Base-by-base conservation (phyloP, 1,140 invertebrate species). In the Conus ventricosus region DNA sequence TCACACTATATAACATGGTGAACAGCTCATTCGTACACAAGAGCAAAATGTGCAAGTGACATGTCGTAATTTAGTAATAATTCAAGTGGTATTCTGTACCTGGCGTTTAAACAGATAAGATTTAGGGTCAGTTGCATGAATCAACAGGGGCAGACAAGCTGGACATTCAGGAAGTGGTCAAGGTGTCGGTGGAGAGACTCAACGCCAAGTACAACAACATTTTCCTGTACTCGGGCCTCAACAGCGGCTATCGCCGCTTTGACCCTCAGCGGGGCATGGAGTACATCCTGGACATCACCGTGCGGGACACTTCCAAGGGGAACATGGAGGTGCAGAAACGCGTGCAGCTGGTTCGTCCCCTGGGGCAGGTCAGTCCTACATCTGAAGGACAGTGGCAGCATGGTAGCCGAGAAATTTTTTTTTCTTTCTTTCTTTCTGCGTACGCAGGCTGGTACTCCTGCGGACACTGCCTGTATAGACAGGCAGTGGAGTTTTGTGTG, bases 241-340 rank as follows among this genome's bases (percentile, higher is more conserved):
- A 97, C 17, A 98, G 98, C 94, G 98, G 97, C 2, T 98, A 99
- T 91, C 96, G 97, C 91, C 96, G 96, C 91, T 98, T 98, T 95
- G 98, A 99, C 95, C 97, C 98, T 13, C 97, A 97, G 0, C 95
- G 97, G 91, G 98, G 98, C 78, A 97, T 98, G 96, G 97, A 98
- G 94, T 99, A 99, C 94, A 96, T 97, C 83, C 93, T 99, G 39
- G 97, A 99, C 95, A 93, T 98, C 20, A 95, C 97, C 92, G 87
- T 95, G 76, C 94, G 96, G 71, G 94, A 94, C 60, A 93, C 90
- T 17, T 85, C 88, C 82, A 92, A 84, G 76, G 92, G 94, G 20
- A 92, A 92, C 87, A 90, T 63, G 63, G 88, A 91, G n/a, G 89
- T 92, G 27, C 85, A 92, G 13, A 93, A 92, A 78, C 88, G 94